Evolutionary conservation across 2,797 vertebrate genomes (phyloP).

Genomic region (Cyclopterus lumpus): DNA sequence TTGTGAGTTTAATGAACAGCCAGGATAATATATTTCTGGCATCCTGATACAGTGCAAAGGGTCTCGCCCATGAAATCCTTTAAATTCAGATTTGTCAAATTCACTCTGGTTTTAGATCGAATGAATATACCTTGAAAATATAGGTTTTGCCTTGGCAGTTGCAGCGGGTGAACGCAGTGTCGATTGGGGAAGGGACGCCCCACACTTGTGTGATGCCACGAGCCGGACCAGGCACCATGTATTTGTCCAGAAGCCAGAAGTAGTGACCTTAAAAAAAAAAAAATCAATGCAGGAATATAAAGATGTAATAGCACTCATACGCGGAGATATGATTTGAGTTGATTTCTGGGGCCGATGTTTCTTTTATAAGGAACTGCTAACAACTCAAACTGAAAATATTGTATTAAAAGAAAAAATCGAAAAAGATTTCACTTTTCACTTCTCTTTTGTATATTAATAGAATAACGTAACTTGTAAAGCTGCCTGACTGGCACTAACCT

Average conservation of each 20-base stretch:
- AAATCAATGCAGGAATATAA: not conserved
- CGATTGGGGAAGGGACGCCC: slow-evolving; percentile 95
- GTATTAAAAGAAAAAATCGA: not conserved
- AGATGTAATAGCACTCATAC: not conserved
- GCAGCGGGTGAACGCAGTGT: slow-evolving; percentile 94
- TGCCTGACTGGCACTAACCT: slow-evolving; percentile 86
- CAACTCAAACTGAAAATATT: too few species aligned
- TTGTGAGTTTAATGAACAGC: not conserved
- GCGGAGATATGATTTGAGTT: not conserved
- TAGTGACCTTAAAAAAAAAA: slow-evolving; percentile 86
- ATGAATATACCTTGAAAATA: slow-evolving; percentile 90
- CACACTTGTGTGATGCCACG: slow-evolving; percentile 88
- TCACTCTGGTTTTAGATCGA: not conserved
- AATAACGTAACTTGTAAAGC: too few species aligned
- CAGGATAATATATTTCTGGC: not conserved
- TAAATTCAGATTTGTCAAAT: not conserved
- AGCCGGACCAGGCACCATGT: slow-evolving; percentile 80
- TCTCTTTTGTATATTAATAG: too few species aligned
- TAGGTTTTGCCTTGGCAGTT: slow-evolving; percentile 97
- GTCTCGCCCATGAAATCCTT: not conserved
- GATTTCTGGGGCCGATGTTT: not conserved
- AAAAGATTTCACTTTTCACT: too few species aligned
- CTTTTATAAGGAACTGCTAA: not conserved
- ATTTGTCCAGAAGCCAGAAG: slow-evolving; percentile 90
- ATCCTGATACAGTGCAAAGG: not conserved